A percentile compares a stretch with the other conserved stretches of the same genome.
phyloP scores from a whole-genome alignment of 1,140 invertebrate species.

The Aporrectodea caliginosa region DNA sequence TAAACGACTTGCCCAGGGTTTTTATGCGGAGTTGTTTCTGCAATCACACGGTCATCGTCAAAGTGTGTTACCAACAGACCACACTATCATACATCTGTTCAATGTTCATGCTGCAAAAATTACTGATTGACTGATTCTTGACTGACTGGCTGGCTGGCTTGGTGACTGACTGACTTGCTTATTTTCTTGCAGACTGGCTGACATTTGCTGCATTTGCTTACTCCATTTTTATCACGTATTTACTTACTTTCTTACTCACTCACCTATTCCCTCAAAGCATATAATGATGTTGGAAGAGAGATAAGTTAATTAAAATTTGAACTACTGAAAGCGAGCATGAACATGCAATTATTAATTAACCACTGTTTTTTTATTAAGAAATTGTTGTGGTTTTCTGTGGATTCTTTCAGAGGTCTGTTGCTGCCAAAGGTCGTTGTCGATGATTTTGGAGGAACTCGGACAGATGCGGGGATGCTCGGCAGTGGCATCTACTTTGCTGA shows the following conservation, averaged over 20 bases:
- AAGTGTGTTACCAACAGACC: too few relatives aligned
- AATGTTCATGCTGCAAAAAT: too few relatives aligned
- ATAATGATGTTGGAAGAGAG: not conserved
- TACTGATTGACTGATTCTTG: too few relatives aligned
- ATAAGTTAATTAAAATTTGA: not conserved
- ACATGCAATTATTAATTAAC: conserved; percentile 6
- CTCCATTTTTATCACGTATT: not conserved
- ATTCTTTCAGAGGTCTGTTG: conserved; percentile 46
- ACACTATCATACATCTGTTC: too few relatives aligned
- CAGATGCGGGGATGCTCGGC: conserved; percentile 51
- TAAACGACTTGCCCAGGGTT: too few relatives aligned
- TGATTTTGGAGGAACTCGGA: conserved; percentile 45
- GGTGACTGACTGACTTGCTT: too few relatives aligned
- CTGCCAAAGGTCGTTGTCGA: conserved; percentile 52
- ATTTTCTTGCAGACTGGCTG: too few relatives aligned
- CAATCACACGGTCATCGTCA: too few relatives aligned
- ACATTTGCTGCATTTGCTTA: too few relatives aligned
- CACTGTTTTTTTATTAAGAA: not conserved
- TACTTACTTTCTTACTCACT: not conserved
- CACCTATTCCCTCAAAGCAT: not conserved
- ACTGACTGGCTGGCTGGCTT: too few relatives aligned
- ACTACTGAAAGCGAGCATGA: not conserved
- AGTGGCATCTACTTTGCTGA: conserved; percentile 54
- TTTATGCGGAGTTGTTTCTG: too few relatives aligned
- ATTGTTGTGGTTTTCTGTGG: not conserved